A percentile compares a stretch with the other conserved stretches of the same genome.
phyloP scores from a whole-genome alignment of 2,797 vertebrate species.

The Notoglanidium macrostoma region DNA sequence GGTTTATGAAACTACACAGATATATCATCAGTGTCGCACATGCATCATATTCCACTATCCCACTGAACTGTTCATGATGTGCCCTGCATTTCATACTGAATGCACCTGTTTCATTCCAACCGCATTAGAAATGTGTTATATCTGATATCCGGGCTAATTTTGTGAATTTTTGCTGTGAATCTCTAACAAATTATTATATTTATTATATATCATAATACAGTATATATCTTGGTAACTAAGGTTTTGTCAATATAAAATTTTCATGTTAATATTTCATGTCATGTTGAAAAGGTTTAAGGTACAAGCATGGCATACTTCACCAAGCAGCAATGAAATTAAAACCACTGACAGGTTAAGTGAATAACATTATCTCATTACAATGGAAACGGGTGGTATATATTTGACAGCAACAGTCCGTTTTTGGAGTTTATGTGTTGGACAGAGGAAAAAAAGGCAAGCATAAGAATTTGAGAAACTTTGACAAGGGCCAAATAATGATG shows the following conservation, averaged over 20 bases:
- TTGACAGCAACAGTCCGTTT: too few species aligned
- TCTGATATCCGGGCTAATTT: not conserved
- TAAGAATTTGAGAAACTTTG: too few species aligned
- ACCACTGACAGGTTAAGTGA: too few species aligned
- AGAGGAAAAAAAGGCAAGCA: too few species aligned
- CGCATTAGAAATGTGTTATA: not conserved
- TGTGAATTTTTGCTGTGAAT: not conserved
- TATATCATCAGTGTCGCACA: not conserved
- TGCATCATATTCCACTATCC: not conserved
- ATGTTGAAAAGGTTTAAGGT: not conserved
- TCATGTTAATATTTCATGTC: not conserved
- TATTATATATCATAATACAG: too few species aligned
- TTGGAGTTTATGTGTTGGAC: too few species aligned
- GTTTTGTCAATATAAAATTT: not conserved
- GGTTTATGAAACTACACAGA: not conserved
- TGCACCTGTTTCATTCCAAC: not conserved
- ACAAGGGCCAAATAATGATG: too few species aligned
- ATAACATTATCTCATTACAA: too few species aligned
- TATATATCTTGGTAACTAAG: not conserved
- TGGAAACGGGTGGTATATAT: too few species aligned
- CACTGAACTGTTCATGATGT: not conserved
- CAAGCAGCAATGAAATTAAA: too few species aligned
- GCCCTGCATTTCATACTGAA: not conserved
- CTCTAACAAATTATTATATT: not conserved
- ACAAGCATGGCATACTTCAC: not conserved